Base-by-base conservation (phyloP, 1,140 invertebrate species). In the Limonius californicus region DNA sequence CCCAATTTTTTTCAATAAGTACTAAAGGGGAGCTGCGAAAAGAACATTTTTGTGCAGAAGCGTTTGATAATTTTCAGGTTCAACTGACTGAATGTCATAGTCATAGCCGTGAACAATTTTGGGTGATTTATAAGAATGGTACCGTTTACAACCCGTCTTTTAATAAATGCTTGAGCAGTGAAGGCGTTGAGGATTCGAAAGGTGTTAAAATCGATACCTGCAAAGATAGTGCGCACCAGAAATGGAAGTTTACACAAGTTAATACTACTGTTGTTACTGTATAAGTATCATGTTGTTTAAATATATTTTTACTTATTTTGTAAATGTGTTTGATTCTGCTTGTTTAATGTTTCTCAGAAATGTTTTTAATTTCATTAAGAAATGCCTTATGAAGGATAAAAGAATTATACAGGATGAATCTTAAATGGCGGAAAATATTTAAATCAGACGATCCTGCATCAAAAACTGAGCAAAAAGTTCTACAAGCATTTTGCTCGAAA, bases 1-100 rank as follows among this genome's bases (percentile, higher is more conserved):
- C 83, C 27, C 82, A 92, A 85, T 85, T 88, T 67, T 87, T 92
- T 70, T 89, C 87, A 0, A 73, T 92, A 19, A 90, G 88, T 61
- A 79, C 83, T 21, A 77, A 77, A n/a, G 84, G 87, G 15, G 85
- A 93, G 73, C 74, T 94, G 11, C 76, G 91, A 42, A 83, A 89
- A 72, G 91, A 94, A 76, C 86, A 89, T 68, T 80, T 82, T 32
- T 94, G 92, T 78, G 87, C 87, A 50, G 75, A 77, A 61, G 64
- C 70, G 4, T 70, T 71, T 21, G 70, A 68, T 47, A 69, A 68
- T 63, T 63, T 66, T 11, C 72, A 76, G 65, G 79, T 85, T 21
- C 76, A 79, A 62, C 82, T 87, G 78, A 74, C 73, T 3, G 78
- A 79, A 63, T 86, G 84, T 66, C 77, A 81, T 70, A 78, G 78